Evolutionary conservation across 2,888 invertebrate genomes (phyloP).

Genomic region (Apamea anceps): DNA sequence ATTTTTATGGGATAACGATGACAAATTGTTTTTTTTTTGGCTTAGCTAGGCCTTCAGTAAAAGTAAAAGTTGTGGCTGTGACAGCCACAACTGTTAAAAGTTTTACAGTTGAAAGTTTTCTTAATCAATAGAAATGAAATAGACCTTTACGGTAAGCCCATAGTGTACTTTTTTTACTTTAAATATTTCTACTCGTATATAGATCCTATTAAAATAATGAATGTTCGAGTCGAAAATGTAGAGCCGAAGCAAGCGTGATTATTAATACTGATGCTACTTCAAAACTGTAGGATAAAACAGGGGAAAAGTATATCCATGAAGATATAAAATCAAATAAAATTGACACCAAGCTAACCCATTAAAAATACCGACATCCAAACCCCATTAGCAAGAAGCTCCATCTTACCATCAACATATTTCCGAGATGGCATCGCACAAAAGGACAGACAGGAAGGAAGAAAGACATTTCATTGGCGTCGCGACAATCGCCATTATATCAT

Average conservation of each 20-base stretch:
- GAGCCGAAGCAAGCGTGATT: not conserved
- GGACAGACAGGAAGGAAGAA: conserved; percentile 83
- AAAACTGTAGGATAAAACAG: not conserved
- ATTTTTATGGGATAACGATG: not conserved
- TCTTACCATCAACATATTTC: conserved; percentile 71
- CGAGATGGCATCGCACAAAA: conserved; percentile 70
- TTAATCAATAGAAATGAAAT: not conserved
- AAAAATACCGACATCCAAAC: conserved; percentile 58
- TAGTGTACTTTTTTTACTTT: not conserved
- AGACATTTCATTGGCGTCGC: conserved; percentile 80
- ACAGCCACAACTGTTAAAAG: too few relatives aligned
- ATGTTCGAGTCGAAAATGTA: not conserved
- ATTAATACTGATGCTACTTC: not conserved
- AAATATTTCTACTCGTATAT: not conserved
- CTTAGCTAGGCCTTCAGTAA: not conserved
- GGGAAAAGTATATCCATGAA: not conserved
- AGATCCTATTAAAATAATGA: not conserved
- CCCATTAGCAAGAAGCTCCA: conserved; percentile 65
- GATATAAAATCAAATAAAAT: conserved; percentile 43
- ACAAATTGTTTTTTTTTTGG: not conserved
- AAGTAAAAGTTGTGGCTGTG: not conserved
- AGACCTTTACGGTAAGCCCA: too few relatives aligned
- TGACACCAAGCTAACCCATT: conserved; percentile 44
- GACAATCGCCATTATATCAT: conserved; percentile 80
- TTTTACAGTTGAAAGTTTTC: too few relatives aligned